Percentiles rank a stretch among this genome's conserved stretches.
Evolutionary conservation across 2,797 vertebrate genomes (phyloP).

Genomic region (Australoheros facetus): DNA sequence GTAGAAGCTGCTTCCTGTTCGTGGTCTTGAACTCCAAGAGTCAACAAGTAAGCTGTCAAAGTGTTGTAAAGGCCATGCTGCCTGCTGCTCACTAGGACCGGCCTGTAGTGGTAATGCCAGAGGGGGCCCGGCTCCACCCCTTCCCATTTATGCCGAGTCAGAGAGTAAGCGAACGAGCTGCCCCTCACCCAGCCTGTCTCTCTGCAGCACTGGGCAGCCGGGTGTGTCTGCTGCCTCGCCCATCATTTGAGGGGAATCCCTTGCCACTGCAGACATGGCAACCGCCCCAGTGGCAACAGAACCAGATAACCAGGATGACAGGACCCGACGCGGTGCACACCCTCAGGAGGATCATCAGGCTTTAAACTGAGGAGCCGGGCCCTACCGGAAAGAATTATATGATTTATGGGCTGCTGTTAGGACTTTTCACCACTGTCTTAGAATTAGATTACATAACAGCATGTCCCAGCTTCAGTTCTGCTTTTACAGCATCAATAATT

Average conservation of each 20-base stretch:
- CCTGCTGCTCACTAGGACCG: slow-evolving; percentile 31
- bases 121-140: slow-evolving; percentile 62
- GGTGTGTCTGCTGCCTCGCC: slow-evolving; percentile 81
- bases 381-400: neutral
- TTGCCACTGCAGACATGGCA: slow-evolving; percentile 72
- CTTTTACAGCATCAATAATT: neutral
- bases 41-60: slow-evolving; percentile 47
- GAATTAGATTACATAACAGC: neutral
- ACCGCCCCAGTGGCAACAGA: slow-evolving; percentile 49
- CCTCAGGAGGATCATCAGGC: slow-evolving; percentile 8
- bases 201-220: slow-evolving; percentile 76
- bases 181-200: slow-evolving; percentile 66
- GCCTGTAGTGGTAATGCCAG: slow-evolving; percentile 44
- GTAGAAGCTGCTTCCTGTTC: neutral
- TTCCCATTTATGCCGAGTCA: slow-evolving; percentile 76
- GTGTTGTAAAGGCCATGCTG: slow-evolving; percentile 34
- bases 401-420: neutral
- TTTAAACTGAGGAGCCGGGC: neutral
- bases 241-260: slow-evolving; percentile 75
- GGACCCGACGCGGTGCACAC: neutral
- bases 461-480: neutral
- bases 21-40: slow-evolving; percentile 5
- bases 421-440: neutral
- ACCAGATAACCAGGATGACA: slow-evolving; percentile 31
- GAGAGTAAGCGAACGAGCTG: slow-evolving; percentile 53